Conservation (phyloP, 2,797 vertebrate genomes). For the Characodon lateralis region DNA sequence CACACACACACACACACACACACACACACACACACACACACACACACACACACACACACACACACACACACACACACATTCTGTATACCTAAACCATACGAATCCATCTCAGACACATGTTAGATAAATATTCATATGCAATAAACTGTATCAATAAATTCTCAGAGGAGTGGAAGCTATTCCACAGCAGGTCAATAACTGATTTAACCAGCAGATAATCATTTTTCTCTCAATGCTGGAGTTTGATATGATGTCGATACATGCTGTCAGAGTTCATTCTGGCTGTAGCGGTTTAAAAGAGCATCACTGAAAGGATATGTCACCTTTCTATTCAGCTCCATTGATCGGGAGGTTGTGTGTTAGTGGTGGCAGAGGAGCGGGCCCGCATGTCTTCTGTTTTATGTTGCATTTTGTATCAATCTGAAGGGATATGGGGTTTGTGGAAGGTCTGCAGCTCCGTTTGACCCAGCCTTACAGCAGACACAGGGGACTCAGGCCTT, state of each 20-base stretch:
- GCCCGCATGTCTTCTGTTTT: constrained; percentile 64
- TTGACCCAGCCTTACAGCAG: constrained; percentile 80
- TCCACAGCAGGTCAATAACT: constrained; percentile 94
- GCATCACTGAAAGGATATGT: constrained; percentile 62
- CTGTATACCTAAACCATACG: constrained; percentile 80
- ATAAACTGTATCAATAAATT: constrained; percentile 96
- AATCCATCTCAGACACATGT: constrained; percentile 93
- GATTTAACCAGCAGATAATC: constrained; percentile 95
- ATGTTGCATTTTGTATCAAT: constrained; percentile 49
- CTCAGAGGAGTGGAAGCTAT: constrained; percentile 84
- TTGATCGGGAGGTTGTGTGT: constrained; percentile 65
- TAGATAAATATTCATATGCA: constrained; percentile 97
- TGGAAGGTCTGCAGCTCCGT: constrained; percentile 67
- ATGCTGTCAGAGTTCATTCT: constrained; percentile 84
- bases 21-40: constrained; percentile 13
- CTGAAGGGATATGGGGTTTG: constrained; percentile 30
- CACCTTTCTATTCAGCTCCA: constrained; percentile 69
- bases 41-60: constrained; percentile 51
- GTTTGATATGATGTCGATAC: constrained; percentile 89
- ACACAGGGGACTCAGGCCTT: constrained; percentile 78
- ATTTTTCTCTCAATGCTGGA: constrained; percentile 84
- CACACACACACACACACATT: constrained; percentile 20
- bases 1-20: constrained; percentile 41
- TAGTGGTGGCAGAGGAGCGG: constrained; percentile 48
- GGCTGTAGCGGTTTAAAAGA: constrained; percentile 63